These are phyloP conservation scores for Crocuta crocuta DNA, from an alignment of 2,113 vertebrate genomes.

Conservation along the genomic window DNA sequence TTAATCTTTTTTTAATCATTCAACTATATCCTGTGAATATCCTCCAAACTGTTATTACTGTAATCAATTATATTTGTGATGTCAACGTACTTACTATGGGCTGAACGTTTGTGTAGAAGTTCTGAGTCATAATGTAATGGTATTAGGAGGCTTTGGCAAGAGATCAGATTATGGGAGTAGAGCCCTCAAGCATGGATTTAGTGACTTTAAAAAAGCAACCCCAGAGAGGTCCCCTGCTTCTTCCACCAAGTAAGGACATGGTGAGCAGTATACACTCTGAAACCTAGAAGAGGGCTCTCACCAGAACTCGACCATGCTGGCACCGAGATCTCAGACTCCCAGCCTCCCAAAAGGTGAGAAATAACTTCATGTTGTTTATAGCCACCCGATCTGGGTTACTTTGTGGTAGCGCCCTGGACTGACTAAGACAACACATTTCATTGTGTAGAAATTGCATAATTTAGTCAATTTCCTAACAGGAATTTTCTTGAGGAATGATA, in stretches of 20 bases:
- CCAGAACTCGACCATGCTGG: neutral
- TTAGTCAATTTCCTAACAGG: neutral
- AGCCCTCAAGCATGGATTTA: neutral
- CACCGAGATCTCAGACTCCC: neutral
- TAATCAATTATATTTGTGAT: neutral
- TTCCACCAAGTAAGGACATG: neutral
- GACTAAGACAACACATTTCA: neutral
- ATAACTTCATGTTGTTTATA: neutral
- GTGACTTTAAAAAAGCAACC: neutral
- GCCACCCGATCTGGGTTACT: neutral
- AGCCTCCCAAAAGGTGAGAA: neutral
- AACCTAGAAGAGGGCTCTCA: neutral
- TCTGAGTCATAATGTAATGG: neutral
- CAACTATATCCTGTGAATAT: neutral
- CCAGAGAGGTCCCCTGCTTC: neutral
- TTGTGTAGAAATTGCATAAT: neutral
- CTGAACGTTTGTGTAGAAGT: neutral
- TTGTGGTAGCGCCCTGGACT: neutral
- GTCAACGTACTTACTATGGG: neutral
- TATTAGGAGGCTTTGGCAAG: neutral
- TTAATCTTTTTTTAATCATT: neutral
- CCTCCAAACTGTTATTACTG: neutral
- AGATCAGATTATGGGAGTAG: neutral
- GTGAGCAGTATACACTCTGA: neutral
- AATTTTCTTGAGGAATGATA: neutral